Conservation (phyloP, 2,113 vertebrate genomes). For the Eclectus roratus region DNA sequence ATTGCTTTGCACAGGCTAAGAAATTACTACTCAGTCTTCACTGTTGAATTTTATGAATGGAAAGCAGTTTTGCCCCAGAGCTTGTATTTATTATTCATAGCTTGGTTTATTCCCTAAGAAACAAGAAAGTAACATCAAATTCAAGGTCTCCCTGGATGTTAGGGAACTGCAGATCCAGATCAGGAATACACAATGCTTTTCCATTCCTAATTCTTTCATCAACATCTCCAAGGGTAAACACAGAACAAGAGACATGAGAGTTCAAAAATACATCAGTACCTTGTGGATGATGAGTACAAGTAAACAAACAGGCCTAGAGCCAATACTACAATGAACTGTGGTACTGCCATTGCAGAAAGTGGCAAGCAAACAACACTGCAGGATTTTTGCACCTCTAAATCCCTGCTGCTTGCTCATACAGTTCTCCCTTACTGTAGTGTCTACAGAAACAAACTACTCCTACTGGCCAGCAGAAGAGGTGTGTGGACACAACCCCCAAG, state of each 20-base stretch:
- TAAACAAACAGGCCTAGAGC: not conserved
- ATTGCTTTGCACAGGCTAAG: not conserved
- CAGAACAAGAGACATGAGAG: not conserved
- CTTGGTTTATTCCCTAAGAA: not conserved
- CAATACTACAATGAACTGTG: not conserved
- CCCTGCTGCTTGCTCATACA: not conserved
- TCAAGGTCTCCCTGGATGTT: not conserved
- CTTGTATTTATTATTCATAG: conserved; percentile 13
- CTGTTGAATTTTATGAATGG: conserved; percentile 16
- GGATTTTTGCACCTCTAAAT: not conserved
- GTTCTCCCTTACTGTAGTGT: not conserved
- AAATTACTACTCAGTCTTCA: not conserved
- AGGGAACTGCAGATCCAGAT: not conserved
- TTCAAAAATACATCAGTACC: not conserved
- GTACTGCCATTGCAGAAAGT: not conserved
- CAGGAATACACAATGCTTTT: not conserved
- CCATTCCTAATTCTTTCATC: not conserved
- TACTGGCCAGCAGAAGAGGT: not conserved
- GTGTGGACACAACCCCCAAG: not conserved
- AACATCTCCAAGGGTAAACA: not conserved
- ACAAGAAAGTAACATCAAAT: not conserved
- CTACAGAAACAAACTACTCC: not conserved
- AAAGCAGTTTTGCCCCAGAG: not conserved
- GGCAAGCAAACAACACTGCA: not conserved
- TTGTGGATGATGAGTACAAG: not conserved